Evolutionary conservation across 2,888 invertebrate genomes (phyloP).

Genomic region (Parelbella ahira): DNA sequence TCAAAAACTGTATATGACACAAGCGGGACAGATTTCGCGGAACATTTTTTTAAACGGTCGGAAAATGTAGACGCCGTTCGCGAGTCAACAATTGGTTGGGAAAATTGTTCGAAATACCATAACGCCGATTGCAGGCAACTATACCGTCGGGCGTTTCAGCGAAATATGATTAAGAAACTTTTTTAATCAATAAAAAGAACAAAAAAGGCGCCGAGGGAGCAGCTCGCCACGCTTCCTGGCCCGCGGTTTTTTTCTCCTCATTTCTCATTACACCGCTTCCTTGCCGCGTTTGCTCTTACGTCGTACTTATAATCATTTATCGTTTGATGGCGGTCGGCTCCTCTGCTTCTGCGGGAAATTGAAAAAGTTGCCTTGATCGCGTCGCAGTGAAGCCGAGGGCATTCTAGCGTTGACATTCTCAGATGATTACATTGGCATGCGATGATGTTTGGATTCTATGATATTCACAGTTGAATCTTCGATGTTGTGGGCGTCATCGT

Average conservation of each 20-base stretch:
- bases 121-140: conserved; percentile 30
- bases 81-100: too few species aligned
- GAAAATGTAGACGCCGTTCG: too few species aligned
- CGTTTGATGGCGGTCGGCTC: conserved; percentile 69
- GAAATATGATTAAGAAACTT: conserved; percentile 70
- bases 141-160: conserved; percentile 31
- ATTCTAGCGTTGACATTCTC: too few species aligned
- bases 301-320: conserved; percentile 74
- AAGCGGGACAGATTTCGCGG: too few species aligned
- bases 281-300: conserved; percentile 65
- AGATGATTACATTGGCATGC: too few species aligned
- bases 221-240: conserved; percentile 27
- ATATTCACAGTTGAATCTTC: too few species aligned
- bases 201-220: conserved; percentile 37
- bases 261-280: conserved; percentile 61
- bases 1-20: too few species aligned
- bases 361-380: conserved; percentile 58
- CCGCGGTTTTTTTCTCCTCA: conserved; percentile 47
- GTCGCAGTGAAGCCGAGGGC: conserved; percentile 41
- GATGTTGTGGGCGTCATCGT: too few species aligned
- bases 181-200: conserved; percentile 69
- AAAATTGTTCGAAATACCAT: conserved; percentile 16
- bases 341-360: conserved; percentile 60
- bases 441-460: too few species aligned
- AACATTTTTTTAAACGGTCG: too few species aligned